phyloP scores from a whole-genome alignment of 2,888 invertebrate genomes.

The Tipula helvola region DNA sequence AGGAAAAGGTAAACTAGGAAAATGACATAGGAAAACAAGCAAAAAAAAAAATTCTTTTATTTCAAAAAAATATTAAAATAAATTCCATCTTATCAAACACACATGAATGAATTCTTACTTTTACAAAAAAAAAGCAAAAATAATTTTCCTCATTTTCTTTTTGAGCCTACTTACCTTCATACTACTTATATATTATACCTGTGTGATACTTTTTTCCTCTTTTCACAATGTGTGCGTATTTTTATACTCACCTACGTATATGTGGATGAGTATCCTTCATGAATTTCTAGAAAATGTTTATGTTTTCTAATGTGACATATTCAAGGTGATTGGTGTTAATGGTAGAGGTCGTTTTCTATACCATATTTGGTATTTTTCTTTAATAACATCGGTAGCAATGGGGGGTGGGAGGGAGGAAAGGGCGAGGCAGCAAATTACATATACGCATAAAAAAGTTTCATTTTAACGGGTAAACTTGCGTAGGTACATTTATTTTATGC shows the following conservation, averaged over 20 bases:
- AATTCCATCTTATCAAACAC: neutral
- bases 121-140: neutral
- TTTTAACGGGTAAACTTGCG: neutral
- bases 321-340: slow-evolving; percentile 9
- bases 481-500: neutral
- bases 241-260: neutral
- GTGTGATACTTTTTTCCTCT: neutral
- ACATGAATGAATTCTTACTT: neutral
- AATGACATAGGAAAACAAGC: neutral
- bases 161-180: neutral
- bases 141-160: neutral
- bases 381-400: neutral
- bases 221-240: neutral
- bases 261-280: neutral
- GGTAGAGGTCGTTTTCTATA: slow-evolving; percentile 5
- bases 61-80: neutral
- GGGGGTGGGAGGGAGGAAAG: no score
- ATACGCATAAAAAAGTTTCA: neutral
- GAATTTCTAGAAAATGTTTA: neutral
- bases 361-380: neutral
- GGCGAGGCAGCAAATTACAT: neutral
- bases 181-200: neutral
- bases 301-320: slow-evolving; percentile 4
- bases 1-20: slow-evolving; percentile 4
- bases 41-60: neutral